Base-by-base conservation (phyloP, 2,113 vertebrate species). In the Forbesichthys agassizii region DNA sequence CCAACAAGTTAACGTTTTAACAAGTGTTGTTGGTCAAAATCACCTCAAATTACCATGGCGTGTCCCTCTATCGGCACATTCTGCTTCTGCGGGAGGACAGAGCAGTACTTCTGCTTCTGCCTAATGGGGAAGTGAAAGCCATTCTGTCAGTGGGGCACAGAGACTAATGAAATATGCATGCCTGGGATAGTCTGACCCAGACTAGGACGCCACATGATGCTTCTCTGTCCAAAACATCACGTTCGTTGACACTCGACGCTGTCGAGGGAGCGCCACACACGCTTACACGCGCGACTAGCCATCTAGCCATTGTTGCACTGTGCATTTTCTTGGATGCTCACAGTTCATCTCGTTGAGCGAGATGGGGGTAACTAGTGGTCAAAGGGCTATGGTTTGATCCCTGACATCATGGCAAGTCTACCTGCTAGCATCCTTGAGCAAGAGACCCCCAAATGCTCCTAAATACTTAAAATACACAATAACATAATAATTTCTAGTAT, bases 81-180 rank as follows among this genome's bases (percentile, higher is more conserved):
- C 16, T 48, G 72, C 69, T 63, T 76, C 42, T 78, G 61, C 49
- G 70, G 36, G 65, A 70, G 52, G 84, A 69, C 3, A 66, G 62
- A 61, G 69, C 70, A 70, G 66, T 64, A 73, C 79, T 82, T 81
- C 68, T 81, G 75, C 74, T 84, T 18, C 18, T 46, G 69, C 84
- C 63, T 76, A 60, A 85, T 82, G 76, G 82, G 78, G 86, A 87
- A 86, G 81, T 79, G 83, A 88, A 87, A 89, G 88, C 79, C 69
- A 68, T 78, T 67, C 66, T 83, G 81, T 87, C 80, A 71, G 64
- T 77, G 80, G 73, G 80, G 67, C 73, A 75, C 80, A 73, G 53
- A 76, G 66, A 78, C 82, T 81, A 76, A 85, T 88, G 64, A 84
- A 89, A 85, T 84, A 84, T 81, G 73, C 67, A 84, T 78, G 72